Conservation (phyloP, 2,888 invertebrate species). For the Caenorhabditis sp. region DNA sequence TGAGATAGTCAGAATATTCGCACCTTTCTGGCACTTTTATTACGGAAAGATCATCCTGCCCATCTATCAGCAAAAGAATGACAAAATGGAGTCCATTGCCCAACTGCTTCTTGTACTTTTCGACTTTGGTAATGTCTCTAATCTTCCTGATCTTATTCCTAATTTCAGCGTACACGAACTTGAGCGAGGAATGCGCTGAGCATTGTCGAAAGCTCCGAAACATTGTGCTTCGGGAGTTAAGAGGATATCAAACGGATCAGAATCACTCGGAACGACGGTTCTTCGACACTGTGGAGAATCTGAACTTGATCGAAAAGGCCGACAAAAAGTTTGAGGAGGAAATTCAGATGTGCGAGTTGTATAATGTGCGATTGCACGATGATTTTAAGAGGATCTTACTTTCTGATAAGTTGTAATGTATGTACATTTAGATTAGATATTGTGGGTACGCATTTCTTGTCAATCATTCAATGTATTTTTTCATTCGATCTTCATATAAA, state of each 20-base stretch:
- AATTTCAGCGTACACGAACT: slow-evolving; percentile 26
- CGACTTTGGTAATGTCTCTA: background rate
- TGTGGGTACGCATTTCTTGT: too few species aligned
- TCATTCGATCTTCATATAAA: background rate
- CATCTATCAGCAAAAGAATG: background rate
- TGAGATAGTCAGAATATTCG: background rate
- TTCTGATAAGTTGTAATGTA: slow-evolving; percentile 10
- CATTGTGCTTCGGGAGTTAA: slow-evolving; percentile 19
- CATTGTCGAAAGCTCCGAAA: slow-evolving; percentile 16
- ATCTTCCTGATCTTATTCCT: background rate
- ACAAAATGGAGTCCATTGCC: background rate
- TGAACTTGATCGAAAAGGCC: slow-evolving; percentile 23
- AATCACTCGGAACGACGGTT: slow-evolving; percentile 16
- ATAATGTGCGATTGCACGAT: slow-evolving; percentile 19
- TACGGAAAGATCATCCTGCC: background rate
- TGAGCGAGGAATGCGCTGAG: slow-evolving; percentile 23
- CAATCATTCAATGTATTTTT: slow-evolving; percentile 1
- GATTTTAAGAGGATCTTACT: slow-evolving; percentile 21
- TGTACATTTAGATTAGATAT: too few species aligned
- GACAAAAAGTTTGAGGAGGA: slow-evolving; percentile 26
- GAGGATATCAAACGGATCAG: slow-evolving; percentile 22
- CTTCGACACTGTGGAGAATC: slow-evolving; percentile 13
- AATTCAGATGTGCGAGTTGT: slow-evolving; percentile 12
- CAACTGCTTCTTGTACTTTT: slow-evolving; percentile 3
- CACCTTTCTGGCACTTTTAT: background rate